Base-by-base conservation (phyloP, 2,888 invertebrate species). In the Chouioia cunea region DNA sequence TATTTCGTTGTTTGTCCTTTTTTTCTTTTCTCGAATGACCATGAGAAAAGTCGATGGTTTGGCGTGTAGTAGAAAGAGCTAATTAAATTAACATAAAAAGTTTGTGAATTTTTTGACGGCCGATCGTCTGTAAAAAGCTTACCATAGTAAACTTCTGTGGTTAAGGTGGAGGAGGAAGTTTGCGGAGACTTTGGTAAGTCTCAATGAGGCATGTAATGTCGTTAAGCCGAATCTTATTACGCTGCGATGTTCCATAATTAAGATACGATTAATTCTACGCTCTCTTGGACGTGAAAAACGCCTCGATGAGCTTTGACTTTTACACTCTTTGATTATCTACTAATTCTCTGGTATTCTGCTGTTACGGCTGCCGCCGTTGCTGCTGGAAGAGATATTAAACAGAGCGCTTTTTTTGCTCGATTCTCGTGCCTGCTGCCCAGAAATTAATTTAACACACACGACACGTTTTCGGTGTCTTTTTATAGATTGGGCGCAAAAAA, bases 201-300 rank as follows among this genome's bases (percentile, higher is more conserved):
- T 81, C 85, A 85, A 85, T 85, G 85, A 85, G 85, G 83, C 85
- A 82, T 85, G 82, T 85, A 85, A 84, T 80, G 82, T 83, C 84
- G 84, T 85, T 85, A 84, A 83, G 82, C 79, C 20, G 79, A 84
- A 85, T 84, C 84, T 85, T 83, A 83, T 85, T 85, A 84, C 81
- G 80, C 76, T 77, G 20, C 16, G 16, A 27, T 36, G 36, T 57
- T 60, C 58, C 4, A n/a, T 81, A 83, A 83, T 84, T 83, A 82
- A 82, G 82, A 80, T 79, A 75, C 81, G 79, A 82, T 82, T 81
- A 83, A 83, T 81, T 81, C 80, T 71, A 75, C 77, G 78, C 78
- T 80, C 79, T 77, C 78, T 81, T 79, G 78, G 76, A 74, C 76
- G 73, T 75, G 76, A 74, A 79, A 79, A 79, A 77, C 52, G 48